Base-by-base conservation (phyloP, 1,140 invertebrate genomes). In the Dreissena polymorpha region DNA sequence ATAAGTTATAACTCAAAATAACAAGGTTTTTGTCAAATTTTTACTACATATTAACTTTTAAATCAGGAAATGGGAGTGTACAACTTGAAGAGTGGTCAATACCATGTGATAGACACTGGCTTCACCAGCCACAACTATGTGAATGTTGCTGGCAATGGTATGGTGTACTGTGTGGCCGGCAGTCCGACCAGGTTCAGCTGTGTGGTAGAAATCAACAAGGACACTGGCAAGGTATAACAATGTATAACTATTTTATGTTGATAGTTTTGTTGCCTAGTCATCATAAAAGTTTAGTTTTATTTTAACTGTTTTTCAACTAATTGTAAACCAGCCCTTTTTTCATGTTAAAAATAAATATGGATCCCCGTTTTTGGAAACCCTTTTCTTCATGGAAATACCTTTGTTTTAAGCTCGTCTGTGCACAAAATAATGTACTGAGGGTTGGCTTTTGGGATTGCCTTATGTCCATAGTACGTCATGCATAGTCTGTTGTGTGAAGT, bases 91-190 rank as follows among this genome's bases (percentile, higher is more conserved):
- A 87, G 78, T 13, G 86, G 86, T 63, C 73, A 64, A 12, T 89
- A 89, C 57, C 77, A 75, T 21, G 83, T 79, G 29, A 51, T 91
- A 12, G 86, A 90, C 6, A 91, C 89, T n/a, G 89, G 86, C 6
- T 91, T 87, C 71, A 68, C 55, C 25, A 84, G 57, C 57, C 88
- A 89, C 78, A 39, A 51, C 12, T 78, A 73, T 74, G 53, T 90
- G 1, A 86, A 84, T 27, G 68, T 87, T 63, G 74, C 76, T 10
- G 25, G 68, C 16, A 75, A 86, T 60, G 90, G 89, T 10, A 49
- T 84, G 53, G 69, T 89, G 0, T 92, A 88, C 79, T 91, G 90
- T 84, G 85, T 88, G 13, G 90, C 87, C 16, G 86, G 84, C 64
- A 90, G 90, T 77, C 78, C 85, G 16, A 87, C 84, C 25, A 77